Evolutionary conservation across 2,113 vertebrate species (phyloP).

Genomic region (Zapornia atra): DNA sequence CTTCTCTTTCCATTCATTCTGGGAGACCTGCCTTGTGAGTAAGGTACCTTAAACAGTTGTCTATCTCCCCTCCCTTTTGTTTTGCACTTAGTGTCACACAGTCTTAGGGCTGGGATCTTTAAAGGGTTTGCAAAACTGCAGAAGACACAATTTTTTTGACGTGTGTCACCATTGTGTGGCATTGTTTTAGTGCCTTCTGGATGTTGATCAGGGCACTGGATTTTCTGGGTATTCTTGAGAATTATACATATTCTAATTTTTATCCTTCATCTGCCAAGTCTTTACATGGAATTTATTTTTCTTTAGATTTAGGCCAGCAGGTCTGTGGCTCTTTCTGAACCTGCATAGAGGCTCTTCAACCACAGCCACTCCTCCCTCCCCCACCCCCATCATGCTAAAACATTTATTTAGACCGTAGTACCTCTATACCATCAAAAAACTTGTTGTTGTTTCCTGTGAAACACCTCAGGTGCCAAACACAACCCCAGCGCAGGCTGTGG

Average conservation of each 20-base stretch:
- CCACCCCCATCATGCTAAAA: not conserved
- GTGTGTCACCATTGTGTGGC: not conserved
- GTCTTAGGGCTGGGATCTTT: not conserved
- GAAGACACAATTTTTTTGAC: not conserved
- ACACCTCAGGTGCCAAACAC: slow-evolving; percentile 52
- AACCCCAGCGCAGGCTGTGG: not conserved
- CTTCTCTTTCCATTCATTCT: not conserved
- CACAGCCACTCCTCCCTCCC: not conserved
- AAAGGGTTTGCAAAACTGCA: not conserved
- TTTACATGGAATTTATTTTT: not conserved
- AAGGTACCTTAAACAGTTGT: not conserved
- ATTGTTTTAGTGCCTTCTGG: not conserved
- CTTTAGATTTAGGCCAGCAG: not conserved
- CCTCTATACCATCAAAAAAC: not conserved
- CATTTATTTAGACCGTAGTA: not conserved
- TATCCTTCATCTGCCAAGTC: not conserved
- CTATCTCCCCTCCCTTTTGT: not conserved
- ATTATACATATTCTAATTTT: not conserved
- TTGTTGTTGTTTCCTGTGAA: slow-evolving; percentile 49
- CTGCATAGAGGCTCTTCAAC: not conserved
- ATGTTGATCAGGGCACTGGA: not conserved
- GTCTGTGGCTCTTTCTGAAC: not conserved
- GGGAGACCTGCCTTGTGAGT: accelerated
- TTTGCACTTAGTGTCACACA: not conserved
- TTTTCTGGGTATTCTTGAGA: not conserved